Percentiles rank a stretch among this genome's conserved stretches.
These are phyloP conservation scores for Aphidius gifuensis DNA, from an alignment of 1,140 invertebrate genomes.

Conservation along the genomic window DNA sequence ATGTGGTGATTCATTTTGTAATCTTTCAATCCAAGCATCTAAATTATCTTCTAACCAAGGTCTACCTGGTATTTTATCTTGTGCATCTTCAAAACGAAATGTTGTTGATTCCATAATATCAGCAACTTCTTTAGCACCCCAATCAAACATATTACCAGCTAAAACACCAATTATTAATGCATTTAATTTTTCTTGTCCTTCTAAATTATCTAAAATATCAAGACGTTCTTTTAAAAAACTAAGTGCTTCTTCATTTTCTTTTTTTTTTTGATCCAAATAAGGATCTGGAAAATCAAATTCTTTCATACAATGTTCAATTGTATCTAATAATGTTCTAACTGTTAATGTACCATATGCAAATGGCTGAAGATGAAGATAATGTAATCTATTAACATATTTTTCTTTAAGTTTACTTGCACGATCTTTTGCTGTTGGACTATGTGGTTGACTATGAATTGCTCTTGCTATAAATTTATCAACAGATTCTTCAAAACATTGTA, in stretches of 20 bases:
- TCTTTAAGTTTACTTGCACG: slow-evolving; percentile 80
- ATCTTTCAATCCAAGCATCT: slow-evolving; percentile 75
- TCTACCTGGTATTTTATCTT: slow-evolving; percentile 70
- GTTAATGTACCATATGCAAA: slow-evolving; percentile 82
- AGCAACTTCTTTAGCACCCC: slow-evolving; percentile 88
- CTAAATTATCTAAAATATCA: slow-evolving; percentile 56
- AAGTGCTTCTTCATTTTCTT: slow-evolving; percentile 67
- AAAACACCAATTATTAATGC: slow-evolving; percentile 63
- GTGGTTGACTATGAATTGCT: slow-evolving; percentile 74
- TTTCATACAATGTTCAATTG: slow-evolving; percentile 86
- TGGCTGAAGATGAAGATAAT: slow-evolving; percentile 75
- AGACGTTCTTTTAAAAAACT: slow-evolving; percentile 56
- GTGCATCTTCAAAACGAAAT: slow-evolving; percentile 81
- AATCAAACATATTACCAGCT: slow-evolving; percentile 94
- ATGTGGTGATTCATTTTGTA: slow-evolving; percentile 66
- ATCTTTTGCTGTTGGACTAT: slow-evolving; percentile 70
- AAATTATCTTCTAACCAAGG: slow-evolving; percentile 91
- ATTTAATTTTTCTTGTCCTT: slow-evolving; percentile 56
- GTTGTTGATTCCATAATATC: slow-evolving; percentile 72
- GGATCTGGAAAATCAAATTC: slow-evolving; percentile 92
- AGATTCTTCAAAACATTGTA: slow-evolving; percentile 84
- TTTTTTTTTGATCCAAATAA: slow-evolving; percentile 75
- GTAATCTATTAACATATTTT: slow-evolving; percentile 78
- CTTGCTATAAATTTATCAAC: slow-evolving; percentile 71
- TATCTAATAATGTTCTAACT: slow-evolving; percentile 84